Evolutionary conservation across 2,888 invertebrate genomes (phyloP), one percentile per base, ranked within the genome.

Genomic region (Eupeodes luniger): DNA sequence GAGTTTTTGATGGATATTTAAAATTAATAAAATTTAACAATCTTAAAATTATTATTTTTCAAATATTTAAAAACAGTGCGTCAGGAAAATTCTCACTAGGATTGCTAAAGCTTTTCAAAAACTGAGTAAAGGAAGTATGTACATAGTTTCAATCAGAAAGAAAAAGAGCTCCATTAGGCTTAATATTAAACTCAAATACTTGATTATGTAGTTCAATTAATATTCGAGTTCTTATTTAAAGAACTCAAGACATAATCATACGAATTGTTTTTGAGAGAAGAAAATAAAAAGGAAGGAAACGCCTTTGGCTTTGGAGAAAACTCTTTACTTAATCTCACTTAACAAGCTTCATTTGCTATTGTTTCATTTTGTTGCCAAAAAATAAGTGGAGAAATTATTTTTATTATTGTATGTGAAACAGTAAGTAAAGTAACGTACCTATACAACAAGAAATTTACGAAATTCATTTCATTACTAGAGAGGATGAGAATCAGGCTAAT

Each of bases 241-340:
- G 3, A 34, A 57, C 57, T 57, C 27, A 5, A 27, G 4, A 57
- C 3, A 12, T 27, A 27, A 57, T 27, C 14, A 6, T 27, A 5
- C 5, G 3, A 57, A 14, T 34, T 36, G 3, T 36, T 34, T 59
- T 14, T 59, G 14, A 11, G 11, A 53, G 7, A 34, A 34, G 6
- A 7, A 7, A 14, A 14, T 14, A 5, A 59, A 9, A 9, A 16
- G 57, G 14, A 14, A 34, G 27, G 1, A 36, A 14, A 12, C 0
- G 9, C 49, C 61, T 62, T 67, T 51, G 70, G 64, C 61, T 62
- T 67, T 51, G 70, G 64, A 59, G 55, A 62, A 64, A 72, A 53
- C 34, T 72, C 49, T 78, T 78, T 64, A 64, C 51, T 16, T 66
- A 70, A 66, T 0, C 40, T 40, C 9, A 7, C 6, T 40, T 76